Percentiles rank a stretch among this genome's conserved stretches.
Conservation (phyloP, 2,888 invertebrate genomes). For the Spialia ferax region DNA sequence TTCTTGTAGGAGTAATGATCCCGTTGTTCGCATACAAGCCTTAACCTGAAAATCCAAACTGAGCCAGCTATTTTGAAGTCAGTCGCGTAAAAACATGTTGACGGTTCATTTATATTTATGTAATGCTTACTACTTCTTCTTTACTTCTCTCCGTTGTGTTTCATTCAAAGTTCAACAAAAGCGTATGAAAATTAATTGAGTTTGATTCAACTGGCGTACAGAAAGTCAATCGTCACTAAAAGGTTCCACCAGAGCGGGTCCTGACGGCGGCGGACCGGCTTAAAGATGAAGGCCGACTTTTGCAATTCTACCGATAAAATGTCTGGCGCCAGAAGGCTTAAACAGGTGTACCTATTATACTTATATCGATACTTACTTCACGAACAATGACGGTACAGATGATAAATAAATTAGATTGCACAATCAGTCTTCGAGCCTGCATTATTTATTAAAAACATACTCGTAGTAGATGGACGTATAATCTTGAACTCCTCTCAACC, state of each 20-base stretch:
- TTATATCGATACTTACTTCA: constrained; percentile 35
- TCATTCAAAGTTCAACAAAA: background rate
- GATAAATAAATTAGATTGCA: background rate
- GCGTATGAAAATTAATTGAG: background rate
- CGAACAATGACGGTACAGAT: background rate
- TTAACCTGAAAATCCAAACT: no score
- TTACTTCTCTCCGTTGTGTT: background rate
- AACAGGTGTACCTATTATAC: constrained; percentile 22
- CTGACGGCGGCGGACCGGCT: constrained; percentile 48
- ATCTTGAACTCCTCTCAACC: constrained; percentile 10
- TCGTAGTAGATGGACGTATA: background rate
- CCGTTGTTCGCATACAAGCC: no score
- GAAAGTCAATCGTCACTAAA: constrained; percentile 40
- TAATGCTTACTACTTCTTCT: no score
- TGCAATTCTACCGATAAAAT: constrained; percentile 59
- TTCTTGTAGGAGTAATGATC: no score
- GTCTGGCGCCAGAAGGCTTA: constrained; percentile 46
- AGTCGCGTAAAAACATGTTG: no score
- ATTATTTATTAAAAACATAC: background rate
- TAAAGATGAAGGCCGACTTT: constrained; percentile 68
- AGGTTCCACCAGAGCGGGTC: constrained; percentile 54
- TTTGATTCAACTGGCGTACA: constrained; percentile 13
- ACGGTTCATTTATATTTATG: no score
- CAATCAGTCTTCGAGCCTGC: background rate
- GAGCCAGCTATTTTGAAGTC: no score